A percentile compares a stretch with the other conserved stretches of the same genome.
phyloP scores from a whole-genome alignment of 2,797 vertebrate species.

The Halcyon chelicuti region DNA sequence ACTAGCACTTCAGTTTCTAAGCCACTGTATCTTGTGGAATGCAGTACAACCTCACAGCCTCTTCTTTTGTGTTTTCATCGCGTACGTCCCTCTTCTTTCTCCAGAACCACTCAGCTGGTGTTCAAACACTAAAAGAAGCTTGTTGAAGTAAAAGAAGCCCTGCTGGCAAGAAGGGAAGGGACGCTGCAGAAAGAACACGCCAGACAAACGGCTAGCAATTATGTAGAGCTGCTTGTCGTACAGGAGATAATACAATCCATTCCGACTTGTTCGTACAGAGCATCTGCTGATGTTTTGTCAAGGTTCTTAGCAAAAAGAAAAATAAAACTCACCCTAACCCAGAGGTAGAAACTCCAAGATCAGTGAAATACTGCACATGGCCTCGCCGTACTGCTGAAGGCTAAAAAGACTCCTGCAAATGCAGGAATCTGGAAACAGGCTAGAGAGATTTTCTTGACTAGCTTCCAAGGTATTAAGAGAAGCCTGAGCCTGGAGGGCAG shows the following conservation, averaged over 20 bases:
- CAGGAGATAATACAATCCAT: background rate
- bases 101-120: background rate
- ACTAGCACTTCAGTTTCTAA: background rate
- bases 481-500: background rate
- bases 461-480: background rate
- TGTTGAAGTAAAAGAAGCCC: background rate
- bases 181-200: background rate
- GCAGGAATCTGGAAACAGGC: background rate
- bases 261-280: background rate
- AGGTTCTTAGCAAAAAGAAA: background rate
- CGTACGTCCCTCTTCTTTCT: background rate
- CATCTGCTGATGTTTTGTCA: background rate
- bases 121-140: background rate
- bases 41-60: background rate
- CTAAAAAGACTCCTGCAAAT: background rate
- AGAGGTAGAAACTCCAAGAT: background rate
- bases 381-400: background rate
- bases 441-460: background rate
- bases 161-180: background rate
- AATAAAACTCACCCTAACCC: background rate
- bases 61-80: background rate
- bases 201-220: background rate
- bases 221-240: background rate
- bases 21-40: background rate
- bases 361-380: background rate